A percentile compares a stretch with the other conserved stretches of the same genome.
Conservation (phyloP, 2,113 vertebrate species). For the Lepidothrix coronata region DNA sequence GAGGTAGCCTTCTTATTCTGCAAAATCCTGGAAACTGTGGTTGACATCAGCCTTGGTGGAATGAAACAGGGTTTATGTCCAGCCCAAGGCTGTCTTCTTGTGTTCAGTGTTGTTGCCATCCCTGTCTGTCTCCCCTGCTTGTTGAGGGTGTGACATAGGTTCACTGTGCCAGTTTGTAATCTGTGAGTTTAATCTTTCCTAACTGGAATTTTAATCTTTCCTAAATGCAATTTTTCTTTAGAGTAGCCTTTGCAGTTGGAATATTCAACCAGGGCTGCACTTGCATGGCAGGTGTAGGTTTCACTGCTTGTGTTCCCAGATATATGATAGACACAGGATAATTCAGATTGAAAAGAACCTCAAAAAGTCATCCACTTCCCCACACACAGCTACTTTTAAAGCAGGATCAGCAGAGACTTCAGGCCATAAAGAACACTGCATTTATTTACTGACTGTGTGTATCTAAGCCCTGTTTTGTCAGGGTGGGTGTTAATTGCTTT, state of each 20-base stretch:
- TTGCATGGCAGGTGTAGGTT: background rate
- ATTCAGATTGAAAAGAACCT: background rate
- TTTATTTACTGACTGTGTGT: background rate
- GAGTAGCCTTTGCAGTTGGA: background rate
- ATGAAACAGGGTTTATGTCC: background rate
- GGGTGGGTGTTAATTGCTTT: background rate
- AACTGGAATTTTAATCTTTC: background rate
- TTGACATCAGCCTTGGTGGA: background rate
- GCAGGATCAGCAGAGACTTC: background rate
- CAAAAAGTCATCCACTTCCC: background rate
- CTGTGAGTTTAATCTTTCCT: background rate
- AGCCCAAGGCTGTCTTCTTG: background rate
- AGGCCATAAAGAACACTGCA: background rate
- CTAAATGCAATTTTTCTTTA: background rate
- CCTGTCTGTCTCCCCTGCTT: background rate
- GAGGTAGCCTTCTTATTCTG: background rate
- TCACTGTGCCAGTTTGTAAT: background rate
- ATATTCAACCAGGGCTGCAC: background rate
- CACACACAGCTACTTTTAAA: background rate
- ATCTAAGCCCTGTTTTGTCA: background rate
- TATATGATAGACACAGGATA: rapidly evolving
- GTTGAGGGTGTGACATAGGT: background rate
- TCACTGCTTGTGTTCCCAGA: background rate
- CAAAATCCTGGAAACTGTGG: background rate
- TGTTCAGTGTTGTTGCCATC: background rate